Base-by-base conservation (phyloP, 2,797 vertebrate genomes). In the Sebastes itinus region DNA sequence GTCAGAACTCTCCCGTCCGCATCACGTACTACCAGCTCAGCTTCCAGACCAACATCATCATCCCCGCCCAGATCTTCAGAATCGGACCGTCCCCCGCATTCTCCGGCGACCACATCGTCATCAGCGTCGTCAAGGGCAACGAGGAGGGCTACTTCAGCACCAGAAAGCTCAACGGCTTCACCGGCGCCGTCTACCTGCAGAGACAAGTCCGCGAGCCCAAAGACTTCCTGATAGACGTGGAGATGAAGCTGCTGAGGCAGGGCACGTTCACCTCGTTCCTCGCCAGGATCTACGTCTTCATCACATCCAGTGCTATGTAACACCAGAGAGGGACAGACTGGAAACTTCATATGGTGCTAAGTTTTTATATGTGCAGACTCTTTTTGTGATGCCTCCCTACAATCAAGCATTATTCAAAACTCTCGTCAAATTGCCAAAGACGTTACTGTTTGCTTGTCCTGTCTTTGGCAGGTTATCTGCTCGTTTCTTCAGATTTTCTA, bases 161-260 rank as follows among this genome's bases (percentile, higher is more conserved):
- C 0, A 94, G 97, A 33, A 95, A 97, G 74, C 96, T 98, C 25
- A 98, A 97, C 82, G 90, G 96, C 55, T 97, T 97, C 93, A 99
- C 97, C 0, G 98, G 98, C 0, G 95, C 97, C 0, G 97, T 99
- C 3, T 97, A 95, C 78, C 95, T 99, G 71, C 97, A 98, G 90
- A 94, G 97, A 7, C 93, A 97, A 3, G 94, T 97, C 75, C 94
- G 80, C 0, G 90, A 97, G 80, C 95, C 97, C 1, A 95, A 93
- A 86, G 98, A 99, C 94, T 99, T 99, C 83, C 90, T 97, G 77
- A 86, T 99, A 67, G 97, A 99, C 0, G 97, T 99, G 63, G 97
- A 99, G 92, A 99, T 99, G 98, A 98, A 96, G 86, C 96, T 99
- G 14, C 96, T 97, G 92, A 96, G 98, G 22, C 97, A 98, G 91